Base-by-base conservation (phyloP, 1,140 invertebrate genomes). In the Leptonema lineaticorne region DNA sequence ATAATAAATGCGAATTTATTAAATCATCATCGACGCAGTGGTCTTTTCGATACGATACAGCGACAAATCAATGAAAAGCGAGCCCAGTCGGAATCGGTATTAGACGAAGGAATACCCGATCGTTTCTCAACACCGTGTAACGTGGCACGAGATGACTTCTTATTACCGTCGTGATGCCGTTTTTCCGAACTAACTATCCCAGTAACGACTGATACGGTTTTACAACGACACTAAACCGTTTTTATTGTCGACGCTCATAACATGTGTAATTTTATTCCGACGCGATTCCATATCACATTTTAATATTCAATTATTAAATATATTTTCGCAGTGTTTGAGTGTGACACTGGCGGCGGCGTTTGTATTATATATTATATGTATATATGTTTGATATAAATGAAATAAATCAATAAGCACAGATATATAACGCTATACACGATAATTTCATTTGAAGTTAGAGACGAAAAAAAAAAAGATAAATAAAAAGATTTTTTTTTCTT, bases 11-110 rank as follows among this genome's bases (percentile, higher is more conserved):
- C n/a, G n/a, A n/a, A n/a, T n/a, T n/a, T n/a, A n/a, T n/a, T n/a
- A n/a, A n/a, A n/a, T n/a, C n/a, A n/a, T n/a, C n/a, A 50, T 45
- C 28, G 45, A 64, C 45, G 33, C 63, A 50, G 16, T 50, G 20
- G 18, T 20, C 45, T 20, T 26, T 20, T 48, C 24, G n/a, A 50
- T 24, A n/a, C 28, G 14, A 20, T 8, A 4, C 5, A 59, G 50
- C 9, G 50, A 53, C 50, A 26, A 11, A 53, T 53, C 50, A 53
- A 53, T 53, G 14, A 24, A 53, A 16, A 41, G 37, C 22, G 16
- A 2, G 8, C 22, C 20, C 50, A 24, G 27, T 53, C 50, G 50
- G 27, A 7, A 9, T 53, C 46, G 11, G 22, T 24, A 53, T 53
- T 24, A 26, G 18, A 53, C 50, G 27, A 9, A 53, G 11, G 9